Percentiles rank a stretch among this genome's conserved stretches.
Conservation (phyloP, 2,113 vertebrate genomes). For the Calyptomena viridis region DNA sequence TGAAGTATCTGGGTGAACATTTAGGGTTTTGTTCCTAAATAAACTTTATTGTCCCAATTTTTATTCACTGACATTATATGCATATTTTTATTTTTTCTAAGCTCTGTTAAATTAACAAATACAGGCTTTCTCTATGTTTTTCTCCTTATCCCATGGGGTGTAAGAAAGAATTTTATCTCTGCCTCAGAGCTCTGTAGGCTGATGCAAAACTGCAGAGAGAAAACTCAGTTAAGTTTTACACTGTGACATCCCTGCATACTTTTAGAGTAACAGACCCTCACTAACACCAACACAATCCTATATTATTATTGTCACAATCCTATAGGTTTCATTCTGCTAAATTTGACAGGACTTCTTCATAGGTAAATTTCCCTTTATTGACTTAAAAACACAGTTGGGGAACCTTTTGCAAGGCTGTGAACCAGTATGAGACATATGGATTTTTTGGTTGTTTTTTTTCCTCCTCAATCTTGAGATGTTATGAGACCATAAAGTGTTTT, state of each 20-base stretch:
- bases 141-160: background rate
- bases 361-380: background rate
- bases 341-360: background rate
- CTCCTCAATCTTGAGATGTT: background rate
- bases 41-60: background rate
- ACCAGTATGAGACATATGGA: background rate
- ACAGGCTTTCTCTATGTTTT: background rate
- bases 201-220: background rate
- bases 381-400: background rate
- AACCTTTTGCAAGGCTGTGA: background rate
- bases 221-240: background rate
- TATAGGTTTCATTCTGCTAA: background rate
- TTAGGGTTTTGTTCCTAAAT: background rate
- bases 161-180: background rate
- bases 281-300: background rate
- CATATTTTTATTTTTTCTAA: background rate
- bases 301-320: background rate
- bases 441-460: background rate
- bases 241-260: background rate
- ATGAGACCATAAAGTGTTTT: slow-evolving; percentile 12
- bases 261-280: background rate
- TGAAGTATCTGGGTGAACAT: background rate
- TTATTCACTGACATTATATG: background rate
- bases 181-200: background rate
- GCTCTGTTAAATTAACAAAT: background rate